Evolutionary conservation across 2,888 invertebrate genomes (phyloP).

Genomic region (Drosophila infuscata): DNA sequence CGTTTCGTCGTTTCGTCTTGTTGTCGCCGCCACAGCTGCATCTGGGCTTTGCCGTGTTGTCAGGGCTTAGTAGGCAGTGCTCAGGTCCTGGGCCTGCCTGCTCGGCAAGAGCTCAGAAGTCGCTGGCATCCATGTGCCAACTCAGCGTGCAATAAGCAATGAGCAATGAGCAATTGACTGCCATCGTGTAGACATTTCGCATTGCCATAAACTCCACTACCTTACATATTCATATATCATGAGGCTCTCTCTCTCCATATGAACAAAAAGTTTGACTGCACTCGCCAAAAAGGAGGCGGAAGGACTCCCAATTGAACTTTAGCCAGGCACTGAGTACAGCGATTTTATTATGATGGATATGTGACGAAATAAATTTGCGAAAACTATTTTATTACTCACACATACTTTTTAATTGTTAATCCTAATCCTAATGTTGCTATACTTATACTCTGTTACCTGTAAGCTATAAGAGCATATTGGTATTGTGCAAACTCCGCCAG

Average conservation of each 20-base stretch:
- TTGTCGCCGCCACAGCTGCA: constrained; percentile 52
- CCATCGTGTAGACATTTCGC: constrained; percentile 37
- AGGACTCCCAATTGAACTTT: constrained; percentile 40
- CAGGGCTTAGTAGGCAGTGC: constrained; percentile 55
- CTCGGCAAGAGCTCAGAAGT: constrained; percentile 43
- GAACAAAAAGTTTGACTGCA: constrained; percentile 46
- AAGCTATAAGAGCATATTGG: background rate
- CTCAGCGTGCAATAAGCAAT: constrained; percentile 77
- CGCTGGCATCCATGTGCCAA: constrained; percentile 50
- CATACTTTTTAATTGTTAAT: background rate
- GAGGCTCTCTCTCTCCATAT: constrained; percentile 20
- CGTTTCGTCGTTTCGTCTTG: constrained; percentile 10
- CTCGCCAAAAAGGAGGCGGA: constrained; percentile 17
- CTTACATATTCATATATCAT: constrained; percentile 61
- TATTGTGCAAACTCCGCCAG: background rate
- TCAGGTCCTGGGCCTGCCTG: constrained; percentile 27
- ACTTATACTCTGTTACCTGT: background rate
- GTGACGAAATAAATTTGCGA: background rate
- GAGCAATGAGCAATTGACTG: constrained; percentile 78
- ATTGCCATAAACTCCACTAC: constrained; percentile 25
- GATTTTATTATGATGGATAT: constrained; percentile 18
- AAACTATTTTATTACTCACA: background rate
- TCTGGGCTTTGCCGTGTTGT: constrained; percentile 56
- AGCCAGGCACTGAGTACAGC: constrained; percentile 14
- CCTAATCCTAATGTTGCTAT: background rate